Evolutionary conservation across 2,797 vertebrate genomes (phyloP), one percentile per base, ranked within the genome.

Genomic region (Melanotaenia maccullochi): DNA sequence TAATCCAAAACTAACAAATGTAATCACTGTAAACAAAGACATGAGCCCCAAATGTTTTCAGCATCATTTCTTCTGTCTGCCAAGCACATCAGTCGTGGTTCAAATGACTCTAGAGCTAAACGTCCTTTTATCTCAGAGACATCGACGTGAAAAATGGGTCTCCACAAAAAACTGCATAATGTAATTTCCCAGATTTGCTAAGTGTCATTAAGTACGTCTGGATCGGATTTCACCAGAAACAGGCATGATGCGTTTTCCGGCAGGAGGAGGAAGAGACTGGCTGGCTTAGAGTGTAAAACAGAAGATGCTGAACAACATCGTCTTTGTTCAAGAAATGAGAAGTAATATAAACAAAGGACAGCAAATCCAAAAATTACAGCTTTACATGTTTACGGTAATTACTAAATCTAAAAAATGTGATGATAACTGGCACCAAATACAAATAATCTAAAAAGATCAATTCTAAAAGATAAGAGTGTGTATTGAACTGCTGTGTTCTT

Each of bases 181-280:
- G 65, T 67, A 71, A 75, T 87, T 90, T 85, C 51, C 69, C 40
- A 57, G 60, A 83, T 69, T 76, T 73, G 35, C 69, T 65, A 76
- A 85, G 82, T 68, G 78, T 78, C 61, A 65, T 87, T 67, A 76
- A 65, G 66, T 62, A 67, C n/a, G 24, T 11, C 22, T 62, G 80
- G 68, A 76, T 86, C 55, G 2, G 24, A 38, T 87, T 81, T 75
- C 76, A 69, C 52, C 1, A 40, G 65, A 44, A 84, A 89, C 60
- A 65, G 59, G 51, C 61, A 28, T 42, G 20, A 84, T 73, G 66
- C 20, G 11, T 57, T 79, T 79, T 73, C 36, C 1, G 14, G 61
- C 51, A 68, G 1, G 24, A 65, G 9, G 14, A 24, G 3, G 3
- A 4, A 35, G n/a, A 35, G 57, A 64, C 42, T n/a, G 47, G 4